Conservation (phyloP, 2,888 invertebrate species). For the Pristionchus japonicus region DNA sequence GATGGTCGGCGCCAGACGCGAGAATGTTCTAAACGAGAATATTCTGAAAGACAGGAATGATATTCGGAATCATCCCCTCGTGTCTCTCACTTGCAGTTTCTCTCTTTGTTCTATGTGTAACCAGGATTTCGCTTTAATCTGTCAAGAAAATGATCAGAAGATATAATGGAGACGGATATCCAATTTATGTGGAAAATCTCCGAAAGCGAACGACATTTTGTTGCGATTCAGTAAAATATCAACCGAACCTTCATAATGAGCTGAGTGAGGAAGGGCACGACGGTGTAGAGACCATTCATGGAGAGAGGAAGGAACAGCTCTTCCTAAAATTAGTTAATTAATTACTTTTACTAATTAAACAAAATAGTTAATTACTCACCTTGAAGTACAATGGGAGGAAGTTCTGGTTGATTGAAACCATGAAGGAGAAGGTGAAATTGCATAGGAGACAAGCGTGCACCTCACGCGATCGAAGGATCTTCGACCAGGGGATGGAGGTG, state of each 20-base stretch:
- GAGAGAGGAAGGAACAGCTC: constrained; percentile 44
- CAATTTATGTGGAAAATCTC: too few species aligned
- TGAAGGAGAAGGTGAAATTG: constrained; percentile 45
- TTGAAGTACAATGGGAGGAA: constrained; percentile 45
- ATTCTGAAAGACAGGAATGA: too few species aligned
- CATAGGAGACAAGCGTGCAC: constrained; percentile 42
- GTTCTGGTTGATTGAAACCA: constrained; percentile 43
- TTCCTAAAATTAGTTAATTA: neutral
- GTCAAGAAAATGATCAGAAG: neutral
- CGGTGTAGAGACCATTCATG: constrained; percentile 35
- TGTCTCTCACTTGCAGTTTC: too few species aligned
- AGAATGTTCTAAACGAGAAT: neutral
- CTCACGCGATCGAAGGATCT: neutral
- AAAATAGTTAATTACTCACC: neutral
- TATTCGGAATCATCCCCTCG: too few species aligned
- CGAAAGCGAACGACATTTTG: too few species aligned
- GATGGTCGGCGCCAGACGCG: constrained; percentile 30
- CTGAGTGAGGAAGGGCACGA: constrained; percentile 40
- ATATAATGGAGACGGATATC: neutral
- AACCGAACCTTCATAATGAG: constrained; percentile 12
- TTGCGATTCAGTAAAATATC: too few species aligned
- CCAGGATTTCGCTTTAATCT: neutral
- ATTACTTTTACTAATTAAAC: neutral
- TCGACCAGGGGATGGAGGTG: constrained; percentile 27
- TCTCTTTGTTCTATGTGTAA: too few species aligned